A percentile compares a stretch with the other conserved stretches of the same genome.
phyloP scores from a whole-genome alignment of 2,797 vertebrate species.

The Sebastes umbrosus region DNA sequence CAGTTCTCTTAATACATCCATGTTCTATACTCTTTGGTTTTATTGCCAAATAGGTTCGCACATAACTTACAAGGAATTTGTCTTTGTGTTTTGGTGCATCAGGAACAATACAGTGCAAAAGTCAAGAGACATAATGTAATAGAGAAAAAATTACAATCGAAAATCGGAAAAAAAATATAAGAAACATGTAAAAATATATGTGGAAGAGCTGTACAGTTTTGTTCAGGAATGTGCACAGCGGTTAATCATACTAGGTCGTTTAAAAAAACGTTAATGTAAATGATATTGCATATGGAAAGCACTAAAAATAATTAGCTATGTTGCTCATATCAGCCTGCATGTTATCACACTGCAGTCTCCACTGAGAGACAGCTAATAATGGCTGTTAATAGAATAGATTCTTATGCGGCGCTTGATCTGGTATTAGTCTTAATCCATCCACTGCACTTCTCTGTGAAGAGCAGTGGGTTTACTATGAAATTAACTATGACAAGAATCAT shows the following conservation, averaged over 20 bases:
- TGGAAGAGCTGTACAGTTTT: not conserved
- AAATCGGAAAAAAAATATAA: not conserved
- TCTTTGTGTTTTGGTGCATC: not conserved
- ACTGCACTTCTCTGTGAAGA: not conserved
- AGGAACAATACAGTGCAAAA: not conserved
- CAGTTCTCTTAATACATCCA: no score
- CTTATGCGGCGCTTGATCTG: not conserved
- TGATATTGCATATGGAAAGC: not conserved
- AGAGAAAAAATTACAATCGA: no score
- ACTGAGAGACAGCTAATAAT: not conserved
- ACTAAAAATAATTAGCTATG: not conserved
- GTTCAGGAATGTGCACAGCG: not conserved
- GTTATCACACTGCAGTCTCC: not conserved
- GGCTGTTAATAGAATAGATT: not conserved
- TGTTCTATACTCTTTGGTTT: not conserved
- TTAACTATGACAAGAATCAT: not conserved
- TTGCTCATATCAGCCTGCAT: not conserved
- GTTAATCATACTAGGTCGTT: not conserved
- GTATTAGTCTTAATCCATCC: slow-evolving; percentile 8
- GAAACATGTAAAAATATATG: not conserved
- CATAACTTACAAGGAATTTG: not conserved
- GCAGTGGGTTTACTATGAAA: slow-evolving; percentile 1
- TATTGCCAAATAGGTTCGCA: not conserved
- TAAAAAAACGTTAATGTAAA: not conserved
- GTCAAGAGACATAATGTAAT: not conserved